phyloP scores from a whole-genome alignment of 2,113 vertebrate species.

The Archocentrus centrarchus region DNA sequence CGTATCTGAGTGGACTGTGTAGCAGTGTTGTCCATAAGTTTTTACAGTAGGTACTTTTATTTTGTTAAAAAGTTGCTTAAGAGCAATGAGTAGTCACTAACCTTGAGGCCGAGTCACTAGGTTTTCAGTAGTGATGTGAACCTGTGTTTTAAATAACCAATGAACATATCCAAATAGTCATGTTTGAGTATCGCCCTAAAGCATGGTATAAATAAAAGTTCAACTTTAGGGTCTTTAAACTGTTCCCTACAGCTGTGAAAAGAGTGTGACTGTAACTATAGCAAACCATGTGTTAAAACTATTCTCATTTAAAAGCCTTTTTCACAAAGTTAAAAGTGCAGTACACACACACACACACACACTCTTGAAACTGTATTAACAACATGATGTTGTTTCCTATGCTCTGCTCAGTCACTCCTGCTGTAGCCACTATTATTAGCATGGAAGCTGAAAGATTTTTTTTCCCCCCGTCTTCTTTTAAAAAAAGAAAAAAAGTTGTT shows the following conservation, averaged over 20 bases:
- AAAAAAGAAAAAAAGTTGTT: not conserved
- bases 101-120: too few species aligned
- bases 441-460: not conserved
- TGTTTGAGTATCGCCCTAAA: not conserved
- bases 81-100: not conserved
- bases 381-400: slow-evolving; percentile 52
- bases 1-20: not conserved
- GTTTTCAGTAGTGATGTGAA: not conserved
- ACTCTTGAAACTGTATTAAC: not conserved
- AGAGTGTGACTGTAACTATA: not conserved
- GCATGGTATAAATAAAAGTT: not conserved
- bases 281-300: not conserved
- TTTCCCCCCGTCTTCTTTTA: not conserved
- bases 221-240: not conserved
- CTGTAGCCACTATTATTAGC: slow-evolving; percentile 30
- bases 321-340: not conserved
- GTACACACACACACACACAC: not conserved
- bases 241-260: not conserved
- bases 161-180: not conserved
- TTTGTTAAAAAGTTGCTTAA: not conserved
- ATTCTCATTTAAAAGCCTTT: not conserved
- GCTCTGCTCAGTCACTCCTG: slow-evolving; percentile 19
- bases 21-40: not conserved
- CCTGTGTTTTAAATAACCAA: not conserved
- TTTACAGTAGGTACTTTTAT: not conserved